phyloP scores from a whole-genome alignment of 2,113 vertebrate genomes.

The Tricholaema leucomelas region DNA sequence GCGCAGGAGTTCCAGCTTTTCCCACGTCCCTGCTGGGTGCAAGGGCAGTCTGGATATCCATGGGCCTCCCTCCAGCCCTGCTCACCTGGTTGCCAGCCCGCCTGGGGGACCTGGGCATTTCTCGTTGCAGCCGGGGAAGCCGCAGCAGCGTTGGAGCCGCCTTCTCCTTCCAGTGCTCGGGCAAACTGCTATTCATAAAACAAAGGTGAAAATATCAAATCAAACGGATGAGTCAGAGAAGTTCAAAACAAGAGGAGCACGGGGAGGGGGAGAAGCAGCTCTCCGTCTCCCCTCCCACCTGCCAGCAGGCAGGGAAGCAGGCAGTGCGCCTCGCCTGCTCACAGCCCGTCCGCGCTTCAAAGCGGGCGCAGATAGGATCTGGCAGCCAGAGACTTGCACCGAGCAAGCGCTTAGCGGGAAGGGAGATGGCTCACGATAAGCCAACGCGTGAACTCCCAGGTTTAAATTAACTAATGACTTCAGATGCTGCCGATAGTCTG shows the following conservation, averaged over 20 bases:
- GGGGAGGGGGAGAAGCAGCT: neutral
- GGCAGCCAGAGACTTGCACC: neutral
- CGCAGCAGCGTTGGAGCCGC: neutral
- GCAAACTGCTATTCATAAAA: conserved; percentile 32
- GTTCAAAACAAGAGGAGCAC: conserved; percentile 18
- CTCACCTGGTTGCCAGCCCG: conserved; percentile 12
- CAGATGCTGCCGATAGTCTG: conserved; percentile 62
- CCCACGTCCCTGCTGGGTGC: neutral
- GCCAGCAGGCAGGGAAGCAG: conserved; percentile 3
- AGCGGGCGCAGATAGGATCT: conserved; percentile 1
- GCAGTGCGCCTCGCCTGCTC: neutral
- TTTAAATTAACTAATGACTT: conserved; percentile 68
- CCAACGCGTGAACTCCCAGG: conserved; percentile 41
- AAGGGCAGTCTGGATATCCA: neutral
- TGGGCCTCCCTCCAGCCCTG: neutral
- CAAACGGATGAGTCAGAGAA: conserved; percentile 53
- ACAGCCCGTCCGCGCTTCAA: conserved; percentile 50
- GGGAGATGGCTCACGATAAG: conserved; percentile 46
- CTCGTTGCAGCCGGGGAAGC: neutral
- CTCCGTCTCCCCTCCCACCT: conserved; percentile 35
- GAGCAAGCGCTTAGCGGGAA: conserved; percentile 25
- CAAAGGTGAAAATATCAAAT: conserved; percentile 34
- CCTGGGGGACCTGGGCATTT: neutral
- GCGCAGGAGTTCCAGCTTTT: neutral
- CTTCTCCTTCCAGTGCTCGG: neutral